Percentiles rank a stretch among this genome's conserved stretches.
Conservation (phyloP, 2,888 invertebrate genomes). For the Xestia rhomboidea region DNA sequence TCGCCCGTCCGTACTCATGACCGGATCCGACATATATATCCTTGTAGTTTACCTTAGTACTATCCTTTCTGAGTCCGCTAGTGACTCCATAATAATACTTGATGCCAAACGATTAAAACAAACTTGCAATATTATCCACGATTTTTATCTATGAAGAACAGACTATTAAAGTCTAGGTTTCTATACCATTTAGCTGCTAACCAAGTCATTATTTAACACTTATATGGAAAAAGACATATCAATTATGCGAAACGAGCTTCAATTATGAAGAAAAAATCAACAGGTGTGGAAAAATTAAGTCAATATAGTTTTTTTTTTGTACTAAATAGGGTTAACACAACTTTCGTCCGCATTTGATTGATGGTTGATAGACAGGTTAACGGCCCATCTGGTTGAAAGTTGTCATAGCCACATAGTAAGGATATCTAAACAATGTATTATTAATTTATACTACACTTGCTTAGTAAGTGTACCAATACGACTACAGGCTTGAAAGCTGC, state of each 20-base stretch:
- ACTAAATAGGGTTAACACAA: background rate
- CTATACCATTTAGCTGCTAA: constrained; percentile 1
- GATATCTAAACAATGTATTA: too few species aligned
- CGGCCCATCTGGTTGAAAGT: too few species aligned
- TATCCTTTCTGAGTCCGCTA: background rate
- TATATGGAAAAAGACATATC: constrained; percentile 11
- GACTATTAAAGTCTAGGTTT: constrained; percentile 54
- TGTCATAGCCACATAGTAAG: too few species aligned
- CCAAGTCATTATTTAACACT: constrained; percentile 24
- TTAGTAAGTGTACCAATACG: too few species aligned
- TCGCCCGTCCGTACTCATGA: too few species aligned
- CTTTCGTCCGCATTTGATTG: too few species aligned
- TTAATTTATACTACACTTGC: too few species aligned
- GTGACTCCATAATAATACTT: background rate
- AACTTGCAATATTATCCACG: constrained; percentile 12
- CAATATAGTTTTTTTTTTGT: background rate
- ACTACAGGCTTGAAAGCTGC: too few species aligned
- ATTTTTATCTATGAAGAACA: constrained; percentile 30
- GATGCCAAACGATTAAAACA: constrained; percentile 35
- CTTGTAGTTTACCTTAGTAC: too few species aligned
- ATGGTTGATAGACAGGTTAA: too few species aligned
- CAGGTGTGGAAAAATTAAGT: constrained; percentile 15
- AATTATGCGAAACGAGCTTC: background rate
- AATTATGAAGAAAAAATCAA: constrained; percentile 2
- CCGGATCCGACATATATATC: too few species aligned